Conservation (phyloP, 2,113 vertebrate species). For the Anoura caudifer region DNA sequence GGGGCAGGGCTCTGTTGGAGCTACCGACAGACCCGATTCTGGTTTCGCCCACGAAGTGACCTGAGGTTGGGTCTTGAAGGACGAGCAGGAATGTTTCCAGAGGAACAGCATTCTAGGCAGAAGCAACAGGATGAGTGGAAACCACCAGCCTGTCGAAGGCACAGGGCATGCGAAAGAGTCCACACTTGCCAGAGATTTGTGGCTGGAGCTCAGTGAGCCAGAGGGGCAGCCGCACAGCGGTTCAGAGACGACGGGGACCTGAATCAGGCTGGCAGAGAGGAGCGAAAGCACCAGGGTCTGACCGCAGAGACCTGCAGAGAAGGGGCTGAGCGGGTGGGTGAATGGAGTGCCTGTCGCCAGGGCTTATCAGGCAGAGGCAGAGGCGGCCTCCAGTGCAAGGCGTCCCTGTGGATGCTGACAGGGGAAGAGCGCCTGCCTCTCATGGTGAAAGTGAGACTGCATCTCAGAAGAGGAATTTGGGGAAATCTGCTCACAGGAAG, state of each 20-base stretch:
- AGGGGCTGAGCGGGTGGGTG: no score
- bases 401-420: fast-evolving
- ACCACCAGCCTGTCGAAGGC: background rate
- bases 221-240: background rate
- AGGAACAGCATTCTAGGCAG: background rate
- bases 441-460: fast-evolving
- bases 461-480: background rate
- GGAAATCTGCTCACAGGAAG: background rate
- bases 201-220: background rate
- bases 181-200: background rate
- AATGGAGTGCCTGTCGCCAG: background rate
- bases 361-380: background rate
- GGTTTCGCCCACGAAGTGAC: background rate
- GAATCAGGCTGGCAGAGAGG: no score
- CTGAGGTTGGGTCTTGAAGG: background rate
- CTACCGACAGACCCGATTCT: background rate
- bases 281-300: background rate
- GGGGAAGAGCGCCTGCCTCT: background rate
- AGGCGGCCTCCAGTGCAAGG: background rate
- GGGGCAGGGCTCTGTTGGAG: background rate
- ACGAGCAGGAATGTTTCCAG: background rate
- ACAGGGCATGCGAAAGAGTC: background rate
- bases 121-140: background rate
- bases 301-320: background rate
- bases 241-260: background rate